Base-by-base conservation (phyloP, 2,888 invertebrate species). In the Sphaerophoria rueppellii region DNA sequence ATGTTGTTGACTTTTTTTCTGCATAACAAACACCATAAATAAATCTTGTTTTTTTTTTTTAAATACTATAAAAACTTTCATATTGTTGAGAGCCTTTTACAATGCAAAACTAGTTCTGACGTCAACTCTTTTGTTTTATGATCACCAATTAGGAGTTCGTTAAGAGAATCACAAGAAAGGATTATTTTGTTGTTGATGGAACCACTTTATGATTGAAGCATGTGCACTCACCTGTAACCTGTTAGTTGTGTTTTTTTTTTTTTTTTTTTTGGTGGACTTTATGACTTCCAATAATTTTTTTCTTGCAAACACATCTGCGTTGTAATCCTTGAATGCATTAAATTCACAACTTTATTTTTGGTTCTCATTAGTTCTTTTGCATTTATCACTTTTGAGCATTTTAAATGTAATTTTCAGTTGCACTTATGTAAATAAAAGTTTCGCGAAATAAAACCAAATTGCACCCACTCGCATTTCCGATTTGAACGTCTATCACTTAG, bases 401-500 rank as follows among this genome's bases (percentile, higher is more conserved):
- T 9, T 43, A 43, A 9, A 11, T 43, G 43, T 12, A 43, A 9
- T 43, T 9, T 43, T 43, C 12, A 43, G 9, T 43, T 7, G 12
- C 12, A 12, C 52, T 1, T 40, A 0, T 67, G 52, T 67, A 16
- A 52, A 54, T 24, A 67, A 43, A 7, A 16, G 52, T 40, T 67
- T 40, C 52, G 52, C 67, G 52, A 50, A 65, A 35, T 40, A 65
- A 6, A 11, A 52, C 16, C 16, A 14, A 12, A 52, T 52, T 52
- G 52, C 67, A 54, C 67, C 24, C 3, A 67, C 40, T 9, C 2
- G 43, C n/a, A 67, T 52, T 54, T 37, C 16, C 24, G 54, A 74
- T 75, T 58, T 61, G 80, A 80, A 81, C 86, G 86, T 86, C 86
- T 81, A 58, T 65, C 73, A 55, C 81, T 82, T 78, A 74, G 86